Conservation (phyloP, 2,888 invertebrate species). For the Macrosiphum euphorbiae region DNA sequence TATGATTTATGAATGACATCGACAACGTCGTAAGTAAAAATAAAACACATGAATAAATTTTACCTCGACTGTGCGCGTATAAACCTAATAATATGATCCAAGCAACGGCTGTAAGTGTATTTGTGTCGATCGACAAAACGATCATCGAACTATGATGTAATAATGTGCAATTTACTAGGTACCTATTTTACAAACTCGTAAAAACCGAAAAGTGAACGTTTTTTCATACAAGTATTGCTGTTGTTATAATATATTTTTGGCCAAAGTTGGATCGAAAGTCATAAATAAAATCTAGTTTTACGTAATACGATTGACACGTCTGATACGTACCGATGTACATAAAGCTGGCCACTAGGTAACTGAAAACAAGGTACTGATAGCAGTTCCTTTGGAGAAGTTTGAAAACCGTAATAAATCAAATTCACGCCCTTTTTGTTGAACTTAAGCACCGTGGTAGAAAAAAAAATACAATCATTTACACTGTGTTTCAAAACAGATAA, state of each 20-base stretch:
- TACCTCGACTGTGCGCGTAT: no score
- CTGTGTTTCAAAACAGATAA: constrained; percentile 10
- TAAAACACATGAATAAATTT: no score
- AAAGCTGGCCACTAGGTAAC: not conserved
- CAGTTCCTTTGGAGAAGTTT: not conserved
- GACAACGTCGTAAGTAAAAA: no score
- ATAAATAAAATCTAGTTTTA: constrained; percentile 30
- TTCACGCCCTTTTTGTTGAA: not conserved
- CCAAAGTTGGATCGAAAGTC: not conserved
- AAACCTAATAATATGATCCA: not conserved
- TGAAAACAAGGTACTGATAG: not conserved
- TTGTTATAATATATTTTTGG: not conserved
- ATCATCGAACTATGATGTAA: no score
- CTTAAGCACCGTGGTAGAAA: not conserved
- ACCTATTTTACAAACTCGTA: not conserved
- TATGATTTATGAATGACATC: no score
- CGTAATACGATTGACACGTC: not conserved
- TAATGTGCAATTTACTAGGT: not conserved
- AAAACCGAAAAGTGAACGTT: not conserved
- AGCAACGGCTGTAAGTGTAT: not conserved
- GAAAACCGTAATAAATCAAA: not conserved
- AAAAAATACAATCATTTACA: not conserved
- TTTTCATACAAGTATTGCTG: not conserved
- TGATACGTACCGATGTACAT: not conserved
- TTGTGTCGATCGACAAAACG: not conserved